Conservation (phyloP, 2,797 vertebrate genomes). For the Cercopithecus mitis region DNA sequence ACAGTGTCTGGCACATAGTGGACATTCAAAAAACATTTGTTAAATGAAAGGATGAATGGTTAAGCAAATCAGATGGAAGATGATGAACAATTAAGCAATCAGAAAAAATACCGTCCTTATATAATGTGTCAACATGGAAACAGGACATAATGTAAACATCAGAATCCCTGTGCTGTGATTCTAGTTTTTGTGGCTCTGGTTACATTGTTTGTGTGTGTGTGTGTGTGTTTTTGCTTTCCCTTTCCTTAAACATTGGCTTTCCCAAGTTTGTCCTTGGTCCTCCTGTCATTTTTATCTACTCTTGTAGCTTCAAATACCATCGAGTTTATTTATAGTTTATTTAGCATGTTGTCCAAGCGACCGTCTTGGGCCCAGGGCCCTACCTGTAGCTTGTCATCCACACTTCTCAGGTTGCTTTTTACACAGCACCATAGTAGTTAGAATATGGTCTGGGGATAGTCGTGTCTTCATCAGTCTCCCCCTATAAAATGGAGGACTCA, state of each 20-base stretch:
- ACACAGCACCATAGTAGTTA: neutral
- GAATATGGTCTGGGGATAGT: neutral
- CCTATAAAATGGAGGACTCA: neutral
- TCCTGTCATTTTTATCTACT: neutral
- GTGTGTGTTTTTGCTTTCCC: neutral
- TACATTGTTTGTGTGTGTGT: neutral
- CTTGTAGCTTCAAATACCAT: neutral
- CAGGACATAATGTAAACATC: conserved; percentile 12
- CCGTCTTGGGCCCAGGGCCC: neutral
- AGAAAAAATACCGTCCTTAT: conserved; percentile 1
- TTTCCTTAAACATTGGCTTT: neutral
- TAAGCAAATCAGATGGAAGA: conserved; percentile 1
- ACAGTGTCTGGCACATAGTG: neutral
- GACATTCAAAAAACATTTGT: conserved; percentile 24
- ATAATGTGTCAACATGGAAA: neutral
- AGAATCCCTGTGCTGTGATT: neutral
- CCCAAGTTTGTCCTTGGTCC: neutral
- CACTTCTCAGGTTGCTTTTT: neutral
- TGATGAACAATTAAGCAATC: neutral
- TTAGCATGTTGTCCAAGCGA: neutral
- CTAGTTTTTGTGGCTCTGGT: neutral
- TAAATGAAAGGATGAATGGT: conserved; percentile 1
- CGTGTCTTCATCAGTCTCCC: neutral
- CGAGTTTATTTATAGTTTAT: neutral
- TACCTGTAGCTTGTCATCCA: neutral